Evolutionary conservation across 2,113 vertebrate genomes (phyloP).

Genomic region (Lampris megalopsis): DNA sequence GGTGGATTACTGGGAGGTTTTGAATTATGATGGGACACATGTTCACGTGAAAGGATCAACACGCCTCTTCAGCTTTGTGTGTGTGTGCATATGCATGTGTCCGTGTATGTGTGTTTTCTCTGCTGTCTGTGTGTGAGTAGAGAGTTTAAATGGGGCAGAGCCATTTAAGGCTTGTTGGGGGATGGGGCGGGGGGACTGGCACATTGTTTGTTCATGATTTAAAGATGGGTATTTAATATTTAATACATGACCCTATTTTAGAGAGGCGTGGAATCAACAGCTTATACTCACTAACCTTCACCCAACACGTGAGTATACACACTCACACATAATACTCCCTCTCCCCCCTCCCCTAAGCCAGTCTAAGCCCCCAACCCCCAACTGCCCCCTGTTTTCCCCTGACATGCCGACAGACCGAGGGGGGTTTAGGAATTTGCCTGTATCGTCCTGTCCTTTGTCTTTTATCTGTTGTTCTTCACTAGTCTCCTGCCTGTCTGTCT

Average conservation of each 20-base stretch:
- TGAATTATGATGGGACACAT: constrained; percentile 37
- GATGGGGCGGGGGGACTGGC: constrained; percentile 35
- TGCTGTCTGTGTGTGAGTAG: background rate
- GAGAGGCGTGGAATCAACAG: constrained; percentile 19
- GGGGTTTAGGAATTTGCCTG: constrained; percentile 51
- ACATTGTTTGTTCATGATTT: constrained; percentile 58
- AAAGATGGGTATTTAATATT: constrained; percentile 68
- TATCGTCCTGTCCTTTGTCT: constrained; percentile 52
- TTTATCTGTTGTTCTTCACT: constrained; percentile 48
- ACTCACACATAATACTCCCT: constrained; percentile 25
- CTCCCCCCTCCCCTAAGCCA: constrained; percentile 6
- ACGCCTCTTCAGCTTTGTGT: background rate
- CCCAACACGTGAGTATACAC: background rate
- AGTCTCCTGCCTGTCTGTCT: constrained; percentile 34
- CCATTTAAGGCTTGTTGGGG: constrained; percentile 25
- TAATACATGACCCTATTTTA: constrained; percentile 67
- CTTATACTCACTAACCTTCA: constrained; percentile 40
- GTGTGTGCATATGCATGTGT: background rate
- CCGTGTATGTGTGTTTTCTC: background rate
- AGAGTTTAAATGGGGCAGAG: constrained; percentile 38
- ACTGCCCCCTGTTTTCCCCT: constrained; percentile 25
- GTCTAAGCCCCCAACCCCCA: constrained; percentile 37
- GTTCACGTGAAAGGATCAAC: constrained; percentile 32
- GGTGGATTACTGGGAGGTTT: constrained; percentile 36
- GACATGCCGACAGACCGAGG: constrained; percentile 51